Percentiles rank a stretch among this genome's conserved stretches.
Evolutionary conservation across 2,888 invertebrate genomes (phyloP).

Genomic region (Antheraea assamensis): DNA sequence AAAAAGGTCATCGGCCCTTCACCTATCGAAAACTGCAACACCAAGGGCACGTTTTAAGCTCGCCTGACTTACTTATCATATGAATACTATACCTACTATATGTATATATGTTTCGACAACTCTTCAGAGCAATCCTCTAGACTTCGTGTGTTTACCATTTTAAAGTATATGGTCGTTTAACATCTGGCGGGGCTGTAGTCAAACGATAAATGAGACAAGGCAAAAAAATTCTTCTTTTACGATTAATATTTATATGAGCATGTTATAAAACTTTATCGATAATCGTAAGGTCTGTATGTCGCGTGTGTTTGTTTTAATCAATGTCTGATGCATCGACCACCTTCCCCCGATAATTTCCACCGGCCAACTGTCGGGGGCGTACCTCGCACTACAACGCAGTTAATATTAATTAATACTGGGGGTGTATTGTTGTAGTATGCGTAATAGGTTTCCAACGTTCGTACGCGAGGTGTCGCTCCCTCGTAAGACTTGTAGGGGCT

Average conservation of each 20-base stretch:
- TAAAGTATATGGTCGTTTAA: no score
- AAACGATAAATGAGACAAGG: neutral
- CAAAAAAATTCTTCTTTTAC: neutral
- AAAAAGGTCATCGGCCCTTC: no score
- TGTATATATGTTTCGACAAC: no score
- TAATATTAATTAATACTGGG: constrained; percentile 58
- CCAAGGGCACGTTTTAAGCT: no score
- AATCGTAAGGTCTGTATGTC: constrained; percentile 41
- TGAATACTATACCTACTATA: no score
- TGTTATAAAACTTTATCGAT: constrained; percentile 23
- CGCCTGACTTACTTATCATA: no score
- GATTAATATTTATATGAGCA: neutral
- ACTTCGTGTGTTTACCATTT: no score
- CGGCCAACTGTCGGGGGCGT: constrained; percentile 61
- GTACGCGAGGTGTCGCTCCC: constrained; percentile 16
- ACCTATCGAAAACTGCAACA: no score
- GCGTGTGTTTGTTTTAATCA: constrained; percentile 67
- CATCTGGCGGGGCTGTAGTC: no score
- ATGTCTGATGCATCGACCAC: constrained; percentile 65
- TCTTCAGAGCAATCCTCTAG: no score
- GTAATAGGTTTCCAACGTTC: constrained; percentile 20
- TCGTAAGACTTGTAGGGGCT: constrained; percentile 11
- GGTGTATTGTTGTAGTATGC: constrained; percentile 28
- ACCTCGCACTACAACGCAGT: constrained; percentile 46
- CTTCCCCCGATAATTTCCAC: constrained; percentile 62